phyloP scores from a whole-genome alignment of 2,113 vertebrate species.

The Panthera uncia region DNA sequence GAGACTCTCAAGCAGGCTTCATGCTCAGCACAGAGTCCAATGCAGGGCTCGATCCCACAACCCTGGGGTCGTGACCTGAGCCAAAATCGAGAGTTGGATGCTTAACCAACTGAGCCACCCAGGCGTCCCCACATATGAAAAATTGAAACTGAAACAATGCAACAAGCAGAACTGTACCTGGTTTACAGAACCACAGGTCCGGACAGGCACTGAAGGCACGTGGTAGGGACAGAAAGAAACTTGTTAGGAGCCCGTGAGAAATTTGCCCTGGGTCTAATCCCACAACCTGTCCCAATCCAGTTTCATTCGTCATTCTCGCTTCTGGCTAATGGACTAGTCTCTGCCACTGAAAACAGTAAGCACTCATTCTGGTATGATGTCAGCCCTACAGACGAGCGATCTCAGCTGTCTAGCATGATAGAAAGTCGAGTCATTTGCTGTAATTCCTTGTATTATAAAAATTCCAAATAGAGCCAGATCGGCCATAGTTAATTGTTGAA shows the following conservation, averaged over 20 bases:
- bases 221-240: background rate
- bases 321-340: conserved; percentile 44
- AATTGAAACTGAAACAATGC: background rate
- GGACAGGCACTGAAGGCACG: background rate
- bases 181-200: background rate
- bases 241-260: conserved; percentile 78
- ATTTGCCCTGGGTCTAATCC: background rate
- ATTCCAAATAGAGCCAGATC: background rate
- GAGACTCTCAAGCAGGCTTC: no score
- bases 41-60: no score
- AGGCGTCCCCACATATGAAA: background rate
- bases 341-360: background rate
- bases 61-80: no score
- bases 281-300: conserved; percentile 54
- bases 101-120: no score
- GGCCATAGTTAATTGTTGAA: background rate
- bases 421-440: background rate
- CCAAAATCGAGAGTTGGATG: no score
- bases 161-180: background rate
- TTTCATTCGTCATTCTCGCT: conserved; percentile 38
- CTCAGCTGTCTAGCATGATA: background rate
- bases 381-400: background rate
- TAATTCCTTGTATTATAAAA: background rate
- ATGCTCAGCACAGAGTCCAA: no score
- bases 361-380: background rate